Base-by-base conservation (phyloP, 1,140 invertebrate genomes). In the Drosophila pectinifera region DNA sequence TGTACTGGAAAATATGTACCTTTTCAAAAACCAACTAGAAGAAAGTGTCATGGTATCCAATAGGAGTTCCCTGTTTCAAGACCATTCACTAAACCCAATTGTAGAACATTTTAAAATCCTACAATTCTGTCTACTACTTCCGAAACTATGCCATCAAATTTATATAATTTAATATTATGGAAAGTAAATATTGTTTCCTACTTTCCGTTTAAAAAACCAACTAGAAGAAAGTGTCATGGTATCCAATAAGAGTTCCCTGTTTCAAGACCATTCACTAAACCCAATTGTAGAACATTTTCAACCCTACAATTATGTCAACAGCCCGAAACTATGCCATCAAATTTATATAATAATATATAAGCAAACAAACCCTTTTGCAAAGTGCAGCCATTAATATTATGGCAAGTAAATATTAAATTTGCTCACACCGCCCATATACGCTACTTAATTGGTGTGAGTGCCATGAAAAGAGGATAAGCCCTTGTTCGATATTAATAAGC, bases 401-500 rank as follows among this genome's bases (percentile, higher is more conserved):
- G 14, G 36, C 26, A 31, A 62, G 24, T 49, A 49, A 68, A 78
- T 67, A 72, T 72, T 43, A 58, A 73, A 77, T 62, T 49, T 31
- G 39, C 26, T 39, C 53, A 65, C 49, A 79, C 38, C 74, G 42
- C 78, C 67, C 51, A 58, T 62, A 39, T 26, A 24, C 26, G 28
- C 55, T 31, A 38, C 36, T 56, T 56, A 75, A 80, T 75, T 45
- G 55, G 24, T 70, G 49, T 48, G 67, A 70, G 64, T 70, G 64
- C 64, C 53, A 51, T 41, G 53, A 51, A 69, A 64, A 10, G 28
- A 11, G 45, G 39, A 76, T 61, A 69, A 57, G 38, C 22, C 16
- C 49, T 69, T 64, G 70, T 69, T 75, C 61, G 65, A 53, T 70
- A 65, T 78, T 67, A 77, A 89, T 83, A 91, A 73, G 57, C 73